These are phyloP conservation scores for Anisognathus igniventris DNA, from an alignment of 2,797 vertebrate species.

Conservation along the genomic window DNA sequence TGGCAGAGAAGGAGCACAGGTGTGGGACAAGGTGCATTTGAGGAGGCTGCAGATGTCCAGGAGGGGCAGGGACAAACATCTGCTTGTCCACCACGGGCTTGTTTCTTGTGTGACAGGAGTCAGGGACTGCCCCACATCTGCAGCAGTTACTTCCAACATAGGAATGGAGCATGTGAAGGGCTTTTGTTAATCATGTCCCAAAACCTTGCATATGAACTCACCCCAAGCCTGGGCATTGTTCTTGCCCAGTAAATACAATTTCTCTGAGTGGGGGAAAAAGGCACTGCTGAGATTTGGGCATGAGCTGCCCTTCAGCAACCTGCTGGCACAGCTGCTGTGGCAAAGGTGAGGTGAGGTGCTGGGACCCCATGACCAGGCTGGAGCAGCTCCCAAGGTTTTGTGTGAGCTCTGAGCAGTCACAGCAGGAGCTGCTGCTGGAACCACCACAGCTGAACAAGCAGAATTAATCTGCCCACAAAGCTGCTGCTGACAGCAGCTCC, in stretches of 20 bases:
- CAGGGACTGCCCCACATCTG: neutral
- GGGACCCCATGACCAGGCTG: neutral
- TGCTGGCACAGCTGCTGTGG: fast-evolving
- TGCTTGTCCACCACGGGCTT: neutral
- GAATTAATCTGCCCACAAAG: neutral
- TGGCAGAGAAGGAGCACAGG: neutral
- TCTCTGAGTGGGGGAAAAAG: fast-evolving
- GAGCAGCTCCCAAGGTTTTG: fast-evolving
- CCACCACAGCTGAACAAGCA: neutral
- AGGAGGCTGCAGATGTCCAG: neutral
- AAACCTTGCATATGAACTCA: neutral
- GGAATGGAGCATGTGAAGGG: neutral
- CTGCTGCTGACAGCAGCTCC: neutral
- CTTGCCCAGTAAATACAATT: neutral
- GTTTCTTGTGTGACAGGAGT: neutral
- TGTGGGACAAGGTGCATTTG: neutral
- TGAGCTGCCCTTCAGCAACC: fast-evolving
- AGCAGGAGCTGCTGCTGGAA: neutral
- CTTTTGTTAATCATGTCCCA: neutral
- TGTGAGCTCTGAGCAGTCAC: neutral
- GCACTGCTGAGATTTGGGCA: neutral
- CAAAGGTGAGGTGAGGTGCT: neutral
- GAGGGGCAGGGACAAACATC: neutral
- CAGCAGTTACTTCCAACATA: fast-evolving
- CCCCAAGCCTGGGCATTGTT: neutral